Percentiles rank a stretch among this genome's conserved stretches.
phyloP scores from a whole-genome alignment of 2,888 invertebrate genomes.

The Seira sanloemensis region DNA sequence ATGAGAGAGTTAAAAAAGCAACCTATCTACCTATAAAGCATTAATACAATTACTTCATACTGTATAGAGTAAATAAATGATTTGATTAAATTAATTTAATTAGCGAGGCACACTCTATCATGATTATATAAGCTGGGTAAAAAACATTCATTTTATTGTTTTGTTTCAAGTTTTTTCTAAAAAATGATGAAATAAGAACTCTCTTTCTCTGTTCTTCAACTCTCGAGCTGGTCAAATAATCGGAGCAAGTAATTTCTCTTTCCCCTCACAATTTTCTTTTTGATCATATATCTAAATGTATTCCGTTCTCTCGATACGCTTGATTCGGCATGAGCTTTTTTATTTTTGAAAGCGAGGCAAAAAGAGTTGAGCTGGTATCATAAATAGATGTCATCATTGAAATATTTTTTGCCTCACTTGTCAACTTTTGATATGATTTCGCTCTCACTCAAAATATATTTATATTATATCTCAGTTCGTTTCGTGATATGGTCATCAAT shows the following conservation, averaged over 20 bases:
- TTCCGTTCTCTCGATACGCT: conserved; percentile 44
- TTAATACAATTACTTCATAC: conserved; percentile 49
- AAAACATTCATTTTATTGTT: conserved; percentile 52
- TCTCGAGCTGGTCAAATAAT: conserved; percentile 33
- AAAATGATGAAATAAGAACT: conserved; percentile 58
- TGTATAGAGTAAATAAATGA: conserved; percentile 54
- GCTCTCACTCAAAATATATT: neutral
- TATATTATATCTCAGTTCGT: neutral
- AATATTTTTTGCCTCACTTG: conserved; percentile 15
- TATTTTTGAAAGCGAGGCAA: conserved; percentile 27
- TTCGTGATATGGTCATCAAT: conserved; percentile 44
- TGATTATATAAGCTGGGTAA: conserved; percentile 42
- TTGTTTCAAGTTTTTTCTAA: conserved; percentile 58
- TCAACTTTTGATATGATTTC: neutral
- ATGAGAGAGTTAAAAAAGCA: conserved; percentile 38
- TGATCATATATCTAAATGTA: conserved; percentile 18
- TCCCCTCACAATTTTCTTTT: conserved; percentile 20
- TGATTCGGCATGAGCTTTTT: conserved; percentile 56
- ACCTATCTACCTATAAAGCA: conserved; percentile 49
- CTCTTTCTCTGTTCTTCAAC: conserved; percentile 61
- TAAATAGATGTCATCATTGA: neutral
- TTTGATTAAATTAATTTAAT: conserved; percentile 22
- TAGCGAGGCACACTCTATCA: conserved; percentile 54
- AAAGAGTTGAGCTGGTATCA: conserved; percentile 38
- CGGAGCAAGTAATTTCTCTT: conserved; percentile 34